These are phyloP conservation scores for Chaetogeoica ovagalla DNA, from an alignment of 2,888 invertebrate genomes.

Conservation along the genomic window DNA sequence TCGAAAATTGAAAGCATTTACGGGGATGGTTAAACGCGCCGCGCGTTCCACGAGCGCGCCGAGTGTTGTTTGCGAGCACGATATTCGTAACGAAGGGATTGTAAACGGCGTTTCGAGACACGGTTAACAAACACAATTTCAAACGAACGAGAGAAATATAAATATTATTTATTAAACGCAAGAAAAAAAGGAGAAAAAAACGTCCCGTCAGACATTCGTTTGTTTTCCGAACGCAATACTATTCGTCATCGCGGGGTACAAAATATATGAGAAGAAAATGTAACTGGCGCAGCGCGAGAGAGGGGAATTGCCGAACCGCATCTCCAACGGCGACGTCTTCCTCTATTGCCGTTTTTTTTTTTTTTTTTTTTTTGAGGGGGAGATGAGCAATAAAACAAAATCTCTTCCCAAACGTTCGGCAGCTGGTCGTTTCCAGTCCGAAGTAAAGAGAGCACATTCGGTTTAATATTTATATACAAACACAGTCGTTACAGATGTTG, in stretches of 20 bases:
- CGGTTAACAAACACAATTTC: constrained; percentile 22
- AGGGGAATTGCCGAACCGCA: constrained; percentile 28
- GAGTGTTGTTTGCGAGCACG: too few species aligned
- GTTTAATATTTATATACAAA: background rate
- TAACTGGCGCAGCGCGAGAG: background rate
- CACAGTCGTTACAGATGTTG: constrained; percentile 28
- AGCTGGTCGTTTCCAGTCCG: constrained; percentile 31
- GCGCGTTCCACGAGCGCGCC: too few species aligned
- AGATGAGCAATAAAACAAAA: constrained; percentile 44
- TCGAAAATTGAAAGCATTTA: too few species aligned
- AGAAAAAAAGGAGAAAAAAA: constrained; percentile 10
- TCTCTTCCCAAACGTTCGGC: constrained; percentile 48
- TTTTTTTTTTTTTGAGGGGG: background rate
- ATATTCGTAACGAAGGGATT: too few species aligned
- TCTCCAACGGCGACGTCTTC: constrained; percentile 6
- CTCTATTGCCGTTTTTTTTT: background rate
- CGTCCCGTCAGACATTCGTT: constrained; percentile 13
- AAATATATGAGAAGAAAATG: background rate
- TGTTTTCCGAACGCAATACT: constrained; percentile 12
- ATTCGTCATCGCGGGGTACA: background rate
- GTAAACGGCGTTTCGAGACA: background rate
- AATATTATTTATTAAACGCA: too few species aligned
- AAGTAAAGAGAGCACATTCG: background rate
- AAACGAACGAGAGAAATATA: background rate
- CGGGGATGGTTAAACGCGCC: too few species aligned